phyloP scores from a whole-genome alignment of 2,113 vertebrate genomes.

The Arenaria interpres region DNA sequence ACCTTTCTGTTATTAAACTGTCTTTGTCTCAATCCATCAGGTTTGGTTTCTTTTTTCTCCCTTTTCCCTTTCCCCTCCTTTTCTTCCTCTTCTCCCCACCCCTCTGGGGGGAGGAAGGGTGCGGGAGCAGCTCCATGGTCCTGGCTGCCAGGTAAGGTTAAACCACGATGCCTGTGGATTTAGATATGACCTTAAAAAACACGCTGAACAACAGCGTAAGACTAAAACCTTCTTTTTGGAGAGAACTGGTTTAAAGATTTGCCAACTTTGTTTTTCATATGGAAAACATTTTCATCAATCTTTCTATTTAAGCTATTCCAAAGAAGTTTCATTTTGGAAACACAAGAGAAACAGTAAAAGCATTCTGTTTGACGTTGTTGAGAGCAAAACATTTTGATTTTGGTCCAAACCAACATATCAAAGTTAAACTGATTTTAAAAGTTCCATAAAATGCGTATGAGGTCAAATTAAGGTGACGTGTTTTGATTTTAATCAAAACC shows the following conservation, averaged over 20 bases:
- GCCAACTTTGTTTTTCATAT: background rate
- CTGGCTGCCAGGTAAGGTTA: background rate
- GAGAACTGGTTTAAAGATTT: background rate
- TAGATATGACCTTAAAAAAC: background rate
- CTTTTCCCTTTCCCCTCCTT: background rate
- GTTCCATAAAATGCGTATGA: background rate
- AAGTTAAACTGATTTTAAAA: background rate
- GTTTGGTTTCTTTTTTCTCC: background rate
- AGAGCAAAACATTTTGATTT: background rate
- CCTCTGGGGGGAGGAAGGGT: background rate
- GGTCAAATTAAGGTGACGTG: background rate
- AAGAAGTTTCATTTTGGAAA: background rate
- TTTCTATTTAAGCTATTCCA: background rate
- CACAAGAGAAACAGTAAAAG: background rate
- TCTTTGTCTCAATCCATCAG: background rate
- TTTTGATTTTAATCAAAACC: background rate
- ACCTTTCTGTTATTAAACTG: background rate
- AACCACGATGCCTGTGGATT: background rate
- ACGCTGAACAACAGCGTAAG: background rate
- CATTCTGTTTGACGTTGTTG: background rate
- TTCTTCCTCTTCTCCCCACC: background rate
- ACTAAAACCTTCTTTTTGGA: background rate
- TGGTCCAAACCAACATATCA: background rate
- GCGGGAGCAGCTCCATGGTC: background rate
- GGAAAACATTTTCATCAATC: background rate